Evolutionary conservation across 23 tunicate genomes (phyloP).

Genomic region (Diplosoma virens): DNA sequence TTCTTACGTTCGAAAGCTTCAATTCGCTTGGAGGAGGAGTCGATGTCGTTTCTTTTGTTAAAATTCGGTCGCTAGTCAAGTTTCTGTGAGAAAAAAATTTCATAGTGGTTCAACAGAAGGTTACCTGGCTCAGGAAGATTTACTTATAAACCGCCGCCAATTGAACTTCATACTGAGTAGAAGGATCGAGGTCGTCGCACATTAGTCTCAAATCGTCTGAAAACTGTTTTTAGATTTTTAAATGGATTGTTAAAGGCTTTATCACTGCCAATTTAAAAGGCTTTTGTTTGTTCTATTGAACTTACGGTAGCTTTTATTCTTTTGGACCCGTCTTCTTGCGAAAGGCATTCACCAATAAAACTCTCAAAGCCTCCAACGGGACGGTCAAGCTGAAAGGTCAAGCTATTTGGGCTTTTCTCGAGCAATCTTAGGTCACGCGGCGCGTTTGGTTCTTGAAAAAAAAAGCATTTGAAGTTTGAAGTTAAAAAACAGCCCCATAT

Average conservation of each 20-base stretch:
- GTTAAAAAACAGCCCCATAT: too few relatives aligned
- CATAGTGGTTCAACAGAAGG: too few relatives aligned
- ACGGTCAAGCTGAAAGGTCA: slow-evolving; percentile 28
- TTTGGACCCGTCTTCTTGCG: not conserved
- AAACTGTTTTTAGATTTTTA: not conserved
- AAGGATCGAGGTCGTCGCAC: slow-evolving; percentile 31
- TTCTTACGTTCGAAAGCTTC: not conserved
- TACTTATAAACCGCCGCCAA: slow-evolving; percentile 28
- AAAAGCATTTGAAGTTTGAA: too few relatives aligned
- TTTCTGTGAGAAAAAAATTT: slow-evolving; percentile 24
- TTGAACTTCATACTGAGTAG: slow-evolving; percentile 1
- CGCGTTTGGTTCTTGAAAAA: slow-evolving; percentile 38
- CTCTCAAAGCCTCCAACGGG: slow-evolving; percentile 21
- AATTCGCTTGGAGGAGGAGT: slow-evolving; percentile 20
- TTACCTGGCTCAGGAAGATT: not conserved
- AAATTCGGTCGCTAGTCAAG: not conserved
- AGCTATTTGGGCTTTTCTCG: not conserved
- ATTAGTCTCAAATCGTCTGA: not conserved
- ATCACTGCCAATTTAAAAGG: not conserved
- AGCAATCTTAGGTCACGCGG: slow-evolving; percentile 27
- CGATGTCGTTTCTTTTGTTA: not conserved
- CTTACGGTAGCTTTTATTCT: not conserved
- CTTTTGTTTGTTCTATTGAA: not conserved
- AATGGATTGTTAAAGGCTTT: not conserved
- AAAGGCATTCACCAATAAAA: slow-evolving; percentile 56